These are phyloP conservation scores for Nesogale talazaci DNA, from an alignment of 2,113 vertebrate genomes.

Conservation along the genomic window DNA sequence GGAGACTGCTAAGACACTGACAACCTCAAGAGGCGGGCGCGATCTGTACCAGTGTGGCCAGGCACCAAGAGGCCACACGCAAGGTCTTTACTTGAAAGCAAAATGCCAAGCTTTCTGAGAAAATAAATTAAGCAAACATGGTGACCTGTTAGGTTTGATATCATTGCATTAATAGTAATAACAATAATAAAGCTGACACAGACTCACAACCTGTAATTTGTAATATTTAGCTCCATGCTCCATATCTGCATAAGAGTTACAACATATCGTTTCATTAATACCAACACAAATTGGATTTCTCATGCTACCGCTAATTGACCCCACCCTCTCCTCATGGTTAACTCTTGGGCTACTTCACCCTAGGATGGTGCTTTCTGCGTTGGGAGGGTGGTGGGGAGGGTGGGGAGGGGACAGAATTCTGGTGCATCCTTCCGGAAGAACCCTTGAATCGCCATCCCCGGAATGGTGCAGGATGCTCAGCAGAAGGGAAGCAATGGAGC, in stretches of 20 bases:
- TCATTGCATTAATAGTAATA: constrained; percentile 74
- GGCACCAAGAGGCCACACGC: constrained; percentile 49
- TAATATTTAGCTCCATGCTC: constrained; percentile 67
- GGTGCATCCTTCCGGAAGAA: constrained; percentile 60
- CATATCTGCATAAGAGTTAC: constrained; percentile 60
- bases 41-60: not conserved
- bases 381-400: too few species aligned
- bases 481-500: constrained; percentile 65
- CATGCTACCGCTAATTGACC: constrained; percentile 50
- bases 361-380: constrained; percentile 41
- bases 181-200: constrained; percentile 78
- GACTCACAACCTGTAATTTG: constrained; percentile 76
- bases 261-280: constrained; percentile 48
- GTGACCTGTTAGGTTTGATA: constrained; percentile 73
- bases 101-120: constrained; percentile 59
- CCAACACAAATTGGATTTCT: constrained; percentile 55
- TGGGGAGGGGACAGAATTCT: constrained; percentile 30
- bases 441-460: constrained; percentile 70
- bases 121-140: constrained; percentile 76
- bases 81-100: constrained; percentile 52
- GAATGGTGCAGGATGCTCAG: constrained; percentile 50
- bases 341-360: constrained; percentile 50
- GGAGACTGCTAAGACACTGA: not conserved
- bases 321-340: constrained; percentile 54
- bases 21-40: not conserved